Base-by-base conservation (phyloP, 92 coral and sea anemone genomes). In the Micromussa lordhowensis region DNA sequence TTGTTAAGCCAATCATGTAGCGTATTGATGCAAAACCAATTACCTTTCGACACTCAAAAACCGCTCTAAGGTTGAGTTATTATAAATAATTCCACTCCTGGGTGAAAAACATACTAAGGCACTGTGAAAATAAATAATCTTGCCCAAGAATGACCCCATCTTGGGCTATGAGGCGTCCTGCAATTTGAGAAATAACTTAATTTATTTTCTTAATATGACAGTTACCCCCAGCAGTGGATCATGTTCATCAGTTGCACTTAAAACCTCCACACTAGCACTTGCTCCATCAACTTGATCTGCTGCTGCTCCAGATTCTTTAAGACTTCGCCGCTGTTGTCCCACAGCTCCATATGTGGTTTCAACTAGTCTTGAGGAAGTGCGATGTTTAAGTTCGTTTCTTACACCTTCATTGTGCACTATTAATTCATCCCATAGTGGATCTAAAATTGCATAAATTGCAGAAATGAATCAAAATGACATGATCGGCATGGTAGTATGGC, bases 371-470 rank as follows among this genome's bases (percentile, higher is more conserved):
- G 90, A 30, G 28, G 48, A 54, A 11, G 79, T 58, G 16, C 90
- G 87, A 79, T 17, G 36, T 28, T 30, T 68, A 40, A 72, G 14
- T 9, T 86, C 87, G 12, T 66, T 17, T 71, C 86, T 83, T 9
- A 90, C 34, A 17, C 26, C 76, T 14, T 86, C 77, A 53, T 90
- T 90, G 83, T 90, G 91, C 3, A 38, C 87, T 16, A 79, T 86
- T 59, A 90, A 82, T 18, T 90, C 86, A 64, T 90, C 68, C 93
- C 93, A 90, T 26, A 90, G 61, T 17, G 90, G 75, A 73, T 90
- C 93, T 90, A 54, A 48, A 74, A 40, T 63, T 38, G 10, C 35
- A 51, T 12, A 18, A 82, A 40, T 26, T 68, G 32, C 73, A 6
- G 13, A 44, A 44, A 44, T 44, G 8, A 44, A 44, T 44, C 12